These are phyloP conservation scores for Mizuhopecten yessoensis DNA, from an alignment of 1,140 invertebrate species.

Conservation along the genomic window DNA sequence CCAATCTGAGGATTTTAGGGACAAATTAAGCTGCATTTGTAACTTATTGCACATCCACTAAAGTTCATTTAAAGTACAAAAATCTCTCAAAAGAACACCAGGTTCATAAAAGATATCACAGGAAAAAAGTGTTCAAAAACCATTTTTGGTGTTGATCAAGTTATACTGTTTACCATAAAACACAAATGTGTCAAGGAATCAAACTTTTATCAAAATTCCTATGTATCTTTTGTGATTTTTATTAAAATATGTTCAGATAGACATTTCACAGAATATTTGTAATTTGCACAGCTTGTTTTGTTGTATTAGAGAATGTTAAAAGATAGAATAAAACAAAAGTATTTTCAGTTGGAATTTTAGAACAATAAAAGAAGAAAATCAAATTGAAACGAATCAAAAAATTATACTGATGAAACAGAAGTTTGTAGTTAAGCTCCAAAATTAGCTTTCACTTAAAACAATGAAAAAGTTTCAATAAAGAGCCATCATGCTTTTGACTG, in stretches of 20 bases:
- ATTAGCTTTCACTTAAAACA: not conserved
- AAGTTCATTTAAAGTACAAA: conserved; percentile 28
- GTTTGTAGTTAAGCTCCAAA: not conserved
- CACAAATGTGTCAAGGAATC: not conserved
- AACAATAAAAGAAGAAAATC: not conserved
- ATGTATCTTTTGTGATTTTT: conserved; percentile 10
- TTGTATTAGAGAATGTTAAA: conserved; percentile 4
- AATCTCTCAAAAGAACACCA: conserved; percentile 33
- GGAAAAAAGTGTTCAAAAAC: conserved; percentile 2
- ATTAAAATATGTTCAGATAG: not conserved
- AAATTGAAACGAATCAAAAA: not conserved
- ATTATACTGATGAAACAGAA: not conserved
- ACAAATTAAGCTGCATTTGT: not conserved
- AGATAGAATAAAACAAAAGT: conserved; percentile 5
- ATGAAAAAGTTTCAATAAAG: not conserved
- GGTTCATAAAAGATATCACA: conserved; percentile 39
- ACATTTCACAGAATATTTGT: not conserved
- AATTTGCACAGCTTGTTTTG: not conserved
- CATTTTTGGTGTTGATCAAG: not conserved
- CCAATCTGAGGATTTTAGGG: not conserved
- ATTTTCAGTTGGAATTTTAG: conserved; percentile 39
- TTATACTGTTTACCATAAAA: not conserved
- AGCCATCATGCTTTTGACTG: not conserved
- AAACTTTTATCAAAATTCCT: conserved; percentile 20
- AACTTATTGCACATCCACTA: conserved; percentile 15